Percentiles rank a stretch among this genome's conserved stretches.
Conservation (phyloP, 1,140 invertebrate species). For the Trachelipus rathkii region DNA sequence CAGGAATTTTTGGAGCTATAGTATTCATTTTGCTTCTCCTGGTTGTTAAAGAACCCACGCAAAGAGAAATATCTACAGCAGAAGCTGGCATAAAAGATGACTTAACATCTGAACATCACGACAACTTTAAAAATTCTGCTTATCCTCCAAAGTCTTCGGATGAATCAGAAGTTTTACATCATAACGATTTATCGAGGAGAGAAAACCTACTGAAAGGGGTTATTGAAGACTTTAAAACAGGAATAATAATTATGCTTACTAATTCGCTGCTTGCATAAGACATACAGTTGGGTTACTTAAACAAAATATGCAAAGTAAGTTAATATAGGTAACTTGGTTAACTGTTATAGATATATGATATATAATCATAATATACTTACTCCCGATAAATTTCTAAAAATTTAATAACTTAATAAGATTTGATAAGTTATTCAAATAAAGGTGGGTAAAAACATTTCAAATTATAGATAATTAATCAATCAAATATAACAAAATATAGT, state of each 20-base stretch:
- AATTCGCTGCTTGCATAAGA: constrained; percentile 81
- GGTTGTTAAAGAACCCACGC: constrained; percentile 59
- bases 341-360: neutral
- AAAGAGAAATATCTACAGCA: constrained; percentile 50
- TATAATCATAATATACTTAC: too few relatives aligned
- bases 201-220: constrained; percentile 46
- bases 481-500: too few relatives aligned
- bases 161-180: constrained; percentile 18
- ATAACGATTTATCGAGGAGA: constrained; percentile 31
- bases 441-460: too few relatives aligned
- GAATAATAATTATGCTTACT: constrained; percentile 73
- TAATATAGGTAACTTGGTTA: too few relatives aligned
- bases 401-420: too few relatives aligned
- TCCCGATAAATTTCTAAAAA: too few relatives aligned
- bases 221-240: constrained; percentile 61
- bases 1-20: constrained; percentile 70
- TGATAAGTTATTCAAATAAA: too few relatives aligned
- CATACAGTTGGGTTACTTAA: constrained; percentile 68
- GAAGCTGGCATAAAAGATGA: too few relatives aligned
- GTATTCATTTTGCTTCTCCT: constrained; percentile 67
- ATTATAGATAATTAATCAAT: too few relatives aligned
- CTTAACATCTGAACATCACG: too few relatives aligned
- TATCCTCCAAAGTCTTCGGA: neutral
- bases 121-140: too few relatives aligned
- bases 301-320: too few relatives aligned